Percentiles rank a stretch among this genome's conserved stretches.
phyloP scores from a whole-genome alignment of 2,113 vertebrate species.

The Sander vitreus region DNA sequence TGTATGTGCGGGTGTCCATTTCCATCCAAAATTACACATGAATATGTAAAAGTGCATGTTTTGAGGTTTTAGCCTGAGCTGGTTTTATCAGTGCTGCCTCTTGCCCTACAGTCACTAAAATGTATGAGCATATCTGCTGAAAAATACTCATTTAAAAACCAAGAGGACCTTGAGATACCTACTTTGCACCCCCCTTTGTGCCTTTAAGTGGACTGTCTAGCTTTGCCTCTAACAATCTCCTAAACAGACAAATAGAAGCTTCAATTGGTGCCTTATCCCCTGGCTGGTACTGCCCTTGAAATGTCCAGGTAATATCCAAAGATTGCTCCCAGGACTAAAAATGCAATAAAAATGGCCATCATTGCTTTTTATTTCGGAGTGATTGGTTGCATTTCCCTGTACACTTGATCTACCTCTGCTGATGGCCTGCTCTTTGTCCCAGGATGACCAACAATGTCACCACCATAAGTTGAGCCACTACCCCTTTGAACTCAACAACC shows the following conservation, averaged over 20 bases:
- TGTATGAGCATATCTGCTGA: slow-evolving; percentile 37
- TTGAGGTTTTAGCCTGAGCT: slow-evolving; percentile 22
- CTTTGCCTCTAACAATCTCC: slow-evolving; percentile 29
- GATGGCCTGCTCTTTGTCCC: slow-evolving; percentile 39
- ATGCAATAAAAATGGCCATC: slow-evolving; percentile 58
- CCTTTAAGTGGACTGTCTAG: slow-evolving; percentile 10
- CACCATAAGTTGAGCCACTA: slow-evolving; percentile 37
- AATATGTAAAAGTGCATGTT: slow-evolving; percentile 43
- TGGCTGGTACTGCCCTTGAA: slow-evolving; percentile 65
- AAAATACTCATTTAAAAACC: slow-evolving; percentile 49
- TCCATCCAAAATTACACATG: slow-evolving; percentile 35
- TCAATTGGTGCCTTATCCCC: slow-evolving; percentile 25
- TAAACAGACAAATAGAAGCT: slow-evolving; percentile 29
- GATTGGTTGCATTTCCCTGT: slow-evolving; percentile 54
- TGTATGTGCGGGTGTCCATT: slow-evolving; percentile 12
- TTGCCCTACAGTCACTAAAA: slow-evolving; percentile 29
- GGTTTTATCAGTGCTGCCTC: slow-evolving; percentile 36
- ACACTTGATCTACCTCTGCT: slow-evolving; percentile 50
- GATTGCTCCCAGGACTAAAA: slow-evolving; percentile 49
- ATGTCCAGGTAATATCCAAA: slow-evolving; percentile 51
- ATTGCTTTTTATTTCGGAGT: slow-evolving; percentile 60
- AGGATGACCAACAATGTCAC: slow-evolving; percentile 55
- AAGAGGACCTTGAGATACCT: slow-evolving; percentile 28
- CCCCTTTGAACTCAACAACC: slow-evolving; percentile 44
- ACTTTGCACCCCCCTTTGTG: neutral